A percentile compares a stretch with the other conserved stretches of the same genome.
Conservation (phyloP, 2,888 invertebrate genomes). For the Philereme vetulata region DNA sequence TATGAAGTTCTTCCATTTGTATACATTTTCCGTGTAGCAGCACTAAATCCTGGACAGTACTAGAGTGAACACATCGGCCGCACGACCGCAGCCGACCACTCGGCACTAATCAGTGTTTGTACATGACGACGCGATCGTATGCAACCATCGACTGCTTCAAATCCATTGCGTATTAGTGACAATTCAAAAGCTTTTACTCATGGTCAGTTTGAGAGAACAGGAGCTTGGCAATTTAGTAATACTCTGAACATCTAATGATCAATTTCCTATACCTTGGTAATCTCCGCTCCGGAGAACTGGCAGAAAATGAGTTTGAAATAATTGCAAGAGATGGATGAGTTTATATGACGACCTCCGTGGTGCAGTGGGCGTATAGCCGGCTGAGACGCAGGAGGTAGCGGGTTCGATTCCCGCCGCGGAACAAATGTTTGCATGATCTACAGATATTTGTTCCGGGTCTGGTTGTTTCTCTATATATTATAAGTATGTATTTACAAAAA, state of each 20-base stretch:
- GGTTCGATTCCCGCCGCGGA: too few relatives aligned
- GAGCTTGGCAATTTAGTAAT: neutral
- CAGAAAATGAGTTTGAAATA: too few relatives aligned
- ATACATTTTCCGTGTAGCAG: constrained; percentile 33
- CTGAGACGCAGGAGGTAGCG: too few relatives aligned
- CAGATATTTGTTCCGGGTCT: too few relatives aligned
- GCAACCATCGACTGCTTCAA: constrained; percentile 18
- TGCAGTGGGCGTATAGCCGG: too few relatives aligned
- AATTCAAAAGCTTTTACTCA: constrained; percentile 11
- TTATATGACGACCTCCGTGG: too few relatives aligned
- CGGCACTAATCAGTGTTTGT: constrained; percentile 60
- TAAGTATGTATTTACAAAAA: too few relatives aligned
- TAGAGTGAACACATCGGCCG: constrained; percentile 37
- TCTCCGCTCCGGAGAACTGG: neutral
- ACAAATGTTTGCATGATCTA: too few relatives aligned
- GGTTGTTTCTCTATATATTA: too few relatives aligned
- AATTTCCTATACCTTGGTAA: neutral
- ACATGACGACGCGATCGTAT: constrained; percentile 43
- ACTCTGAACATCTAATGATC: neutral
- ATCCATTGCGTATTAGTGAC: constrained; percentile 16
- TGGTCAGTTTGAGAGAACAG: constrained; percentile 4
- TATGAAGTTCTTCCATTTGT: constrained; percentile 35
- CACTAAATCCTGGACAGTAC: constrained; percentile 35
- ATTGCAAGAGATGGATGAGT: too few relatives aligned
- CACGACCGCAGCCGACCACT: constrained; percentile 49